phyloP scores from a whole-genome alignment of 2,797 vertebrate genomes.

The Pelobates cultripes region DNA sequence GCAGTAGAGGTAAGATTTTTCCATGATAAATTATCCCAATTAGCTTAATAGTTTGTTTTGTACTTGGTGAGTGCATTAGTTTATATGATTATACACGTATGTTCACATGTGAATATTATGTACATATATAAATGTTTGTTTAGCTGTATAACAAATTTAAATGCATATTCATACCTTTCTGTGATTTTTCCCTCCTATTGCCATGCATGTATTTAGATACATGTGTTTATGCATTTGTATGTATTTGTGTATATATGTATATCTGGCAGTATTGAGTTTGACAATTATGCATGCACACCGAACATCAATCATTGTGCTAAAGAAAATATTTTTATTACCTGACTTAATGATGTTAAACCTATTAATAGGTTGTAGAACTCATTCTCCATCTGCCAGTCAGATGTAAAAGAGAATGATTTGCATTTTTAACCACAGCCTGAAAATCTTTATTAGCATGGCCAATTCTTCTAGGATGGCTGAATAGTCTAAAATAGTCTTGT shows the following conservation, averaged over 20 bases:
- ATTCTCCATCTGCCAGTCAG: too few relatives aligned
- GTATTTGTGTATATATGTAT: too few relatives aligned
- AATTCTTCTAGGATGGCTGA: too few relatives aligned
- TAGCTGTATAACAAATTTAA: background rate
- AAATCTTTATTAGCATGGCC: too few relatives aligned
- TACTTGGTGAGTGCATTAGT: background rate
- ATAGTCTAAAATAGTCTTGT: too few relatives aligned
- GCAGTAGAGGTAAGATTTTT: conserved; percentile 82
- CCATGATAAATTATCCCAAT: conserved; percentile 37
- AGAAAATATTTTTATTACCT: background rate
- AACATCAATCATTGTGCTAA: conserved; percentile 2
- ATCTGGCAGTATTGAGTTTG: background rate
- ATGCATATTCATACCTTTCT: too few relatives aligned
- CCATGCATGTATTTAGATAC: background rate
- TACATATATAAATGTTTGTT: background rate
- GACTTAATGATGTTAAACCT: too few relatives aligned
- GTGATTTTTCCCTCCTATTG: too few relatives aligned
- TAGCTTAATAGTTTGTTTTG: conserved; percentile 1
- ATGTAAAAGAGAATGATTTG: too few relatives aligned
- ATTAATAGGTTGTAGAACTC: too few relatives aligned
- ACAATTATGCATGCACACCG: conserved; percentile 5
- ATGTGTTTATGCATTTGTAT: background rate
- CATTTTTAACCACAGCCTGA: too few relatives aligned
- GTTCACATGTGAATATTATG: background rate
- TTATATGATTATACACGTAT: background rate